These are phyloP conservation scores for Telmatherina bonti DNA, from an alignment of 2,797 vertebrate genomes.

Conservation along the genomic window DNA sequence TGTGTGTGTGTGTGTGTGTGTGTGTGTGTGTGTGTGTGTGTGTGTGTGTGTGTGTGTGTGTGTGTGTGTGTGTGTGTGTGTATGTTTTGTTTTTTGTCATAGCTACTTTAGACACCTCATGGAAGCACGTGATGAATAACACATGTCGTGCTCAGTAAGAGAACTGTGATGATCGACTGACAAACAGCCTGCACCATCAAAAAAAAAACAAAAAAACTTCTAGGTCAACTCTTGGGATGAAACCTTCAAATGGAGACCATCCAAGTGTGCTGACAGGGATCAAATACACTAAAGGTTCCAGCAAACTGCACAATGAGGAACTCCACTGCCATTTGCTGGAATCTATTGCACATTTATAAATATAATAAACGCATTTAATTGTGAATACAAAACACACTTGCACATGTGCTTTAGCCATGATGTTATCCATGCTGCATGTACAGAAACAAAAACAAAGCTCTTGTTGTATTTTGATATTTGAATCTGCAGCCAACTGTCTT, in stretches of 20 bases:
- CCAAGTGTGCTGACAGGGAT: constrained; percentile 50
- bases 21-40: too few relatives aligned
- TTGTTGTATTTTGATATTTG: constrained; percentile 36
- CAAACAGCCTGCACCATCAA: constrained; percentile 41
- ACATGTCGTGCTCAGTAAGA: constrained; percentile 60
- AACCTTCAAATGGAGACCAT: constrained; percentile 47
- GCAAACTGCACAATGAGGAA: constrained; percentile 29
- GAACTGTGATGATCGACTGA: constrained; percentile 45
- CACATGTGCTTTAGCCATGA: background rate
- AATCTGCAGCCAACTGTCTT: constrained; percentile 60
- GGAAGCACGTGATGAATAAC: constrained; percentile 71
- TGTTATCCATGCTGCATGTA: constrained; percentile 11
- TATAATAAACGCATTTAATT: constrained; percentile 1
- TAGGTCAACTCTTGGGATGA: constrained; percentile 56
- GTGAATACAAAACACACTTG: constrained; percentile 19
- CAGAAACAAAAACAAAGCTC: constrained; percentile 18
- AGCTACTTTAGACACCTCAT: constrained; percentile 60
- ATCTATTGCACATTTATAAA: constrained; percentile 17
- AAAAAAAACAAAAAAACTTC: too few relatives aligned
- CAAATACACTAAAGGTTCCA: constrained; percentile 47
- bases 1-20: too few relatives aligned
- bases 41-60: too few relatives aligned
- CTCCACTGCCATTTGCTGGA: constrained; percentile 39
- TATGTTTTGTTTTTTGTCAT: constrained; percentile 38
- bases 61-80: too few relatives aligned